These are phyloP conservation scores for Cataglyphis rosenhaueri DNA, from an alignment of 2,888 invertebrate species.

Conservation along the genomic window DNA sequence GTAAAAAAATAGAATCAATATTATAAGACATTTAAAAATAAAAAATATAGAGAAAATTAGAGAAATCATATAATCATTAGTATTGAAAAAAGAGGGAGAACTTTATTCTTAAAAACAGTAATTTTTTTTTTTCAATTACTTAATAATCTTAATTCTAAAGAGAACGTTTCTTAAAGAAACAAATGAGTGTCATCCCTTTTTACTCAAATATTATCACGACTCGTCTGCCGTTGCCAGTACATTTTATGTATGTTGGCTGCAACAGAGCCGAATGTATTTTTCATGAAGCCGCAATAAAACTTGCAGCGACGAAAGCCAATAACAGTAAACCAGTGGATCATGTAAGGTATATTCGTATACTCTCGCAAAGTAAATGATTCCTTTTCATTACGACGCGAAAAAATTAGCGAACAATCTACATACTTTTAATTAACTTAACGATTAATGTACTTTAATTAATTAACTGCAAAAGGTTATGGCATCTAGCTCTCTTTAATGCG, in stretches of 20 bases:
- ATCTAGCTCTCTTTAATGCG: background rate
- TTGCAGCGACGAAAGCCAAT: slow-evolving; percentile 47
- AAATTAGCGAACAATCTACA: background rate
- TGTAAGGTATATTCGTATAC: slow-evolving; percentile 24
- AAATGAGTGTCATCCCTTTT: slow-evolving; percentile 21
- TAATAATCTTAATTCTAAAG: background rate
- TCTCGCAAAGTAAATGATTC: background rate
- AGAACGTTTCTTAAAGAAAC: background rate
- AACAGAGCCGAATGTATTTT: slow-evolving; percentile 60
- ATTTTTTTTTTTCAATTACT: background rate
- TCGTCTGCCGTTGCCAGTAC: slow-evolving; percentile 38
- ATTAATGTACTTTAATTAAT: slow-evolving; percentile 28
- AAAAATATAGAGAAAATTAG: background rate
- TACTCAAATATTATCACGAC: slow-evolving; percentile 37
- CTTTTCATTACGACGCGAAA: slow-evolving; percentile 13
- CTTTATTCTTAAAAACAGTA: background rate
- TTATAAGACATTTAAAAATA: background rate
- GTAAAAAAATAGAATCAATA: background rate
- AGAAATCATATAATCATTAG: background rate
- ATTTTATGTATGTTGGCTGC: slow-evolving; percentile 52
- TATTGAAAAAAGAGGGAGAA: background rate
- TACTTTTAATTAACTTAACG: background rate
- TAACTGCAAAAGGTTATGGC: background rate
- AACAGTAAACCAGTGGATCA: slow-evolving; percentile 27
- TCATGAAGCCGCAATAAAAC: slow-evolving; percentile 57